These are phyloP conservation scores for Monoplex corrugatus DNA, from an alignment of 2,888 invertebrate genomes.

Conservation along the genomic window DNA sequence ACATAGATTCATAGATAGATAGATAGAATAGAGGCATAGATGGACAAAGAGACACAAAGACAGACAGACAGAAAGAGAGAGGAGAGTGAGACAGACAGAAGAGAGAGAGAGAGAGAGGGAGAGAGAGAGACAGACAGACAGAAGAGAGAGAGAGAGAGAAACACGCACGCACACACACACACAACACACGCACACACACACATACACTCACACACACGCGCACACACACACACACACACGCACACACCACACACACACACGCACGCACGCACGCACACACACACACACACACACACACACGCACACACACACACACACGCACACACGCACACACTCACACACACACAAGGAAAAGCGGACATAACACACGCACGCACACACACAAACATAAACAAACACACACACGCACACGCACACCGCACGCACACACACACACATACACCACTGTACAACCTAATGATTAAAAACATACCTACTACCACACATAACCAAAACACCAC, in stretches of 20 bases:
- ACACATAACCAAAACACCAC: no score
- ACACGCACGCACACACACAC: no score
- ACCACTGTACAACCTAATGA: background rate
- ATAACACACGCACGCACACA: no score
- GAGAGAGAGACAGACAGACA: no score
- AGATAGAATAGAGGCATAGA: background rate
- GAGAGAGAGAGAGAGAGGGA: no score
- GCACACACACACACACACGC: constrained; percentile 9
- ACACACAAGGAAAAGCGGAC: no score
- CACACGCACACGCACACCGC: no score
- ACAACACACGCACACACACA: background rate
- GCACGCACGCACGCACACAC: constrained; percentile 6
- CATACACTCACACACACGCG: background rate
- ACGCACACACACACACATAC: no score
- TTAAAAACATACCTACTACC: no score
- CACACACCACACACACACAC: background rate
- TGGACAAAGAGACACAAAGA: background rate
- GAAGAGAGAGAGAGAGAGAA: no score
- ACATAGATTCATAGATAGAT: background rate
- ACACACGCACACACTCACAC: no score
- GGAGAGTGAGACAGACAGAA: background rate
- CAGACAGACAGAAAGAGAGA: background rate
- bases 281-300: constrained; percentile 21
- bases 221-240: background rate
- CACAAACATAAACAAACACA: no score